Evolutionary conservation across 2,797 vertebrate species (phyloP), one percentile per base, ranked within the genome.

Genomic region (Syngnathus rostellatus): DNA sequence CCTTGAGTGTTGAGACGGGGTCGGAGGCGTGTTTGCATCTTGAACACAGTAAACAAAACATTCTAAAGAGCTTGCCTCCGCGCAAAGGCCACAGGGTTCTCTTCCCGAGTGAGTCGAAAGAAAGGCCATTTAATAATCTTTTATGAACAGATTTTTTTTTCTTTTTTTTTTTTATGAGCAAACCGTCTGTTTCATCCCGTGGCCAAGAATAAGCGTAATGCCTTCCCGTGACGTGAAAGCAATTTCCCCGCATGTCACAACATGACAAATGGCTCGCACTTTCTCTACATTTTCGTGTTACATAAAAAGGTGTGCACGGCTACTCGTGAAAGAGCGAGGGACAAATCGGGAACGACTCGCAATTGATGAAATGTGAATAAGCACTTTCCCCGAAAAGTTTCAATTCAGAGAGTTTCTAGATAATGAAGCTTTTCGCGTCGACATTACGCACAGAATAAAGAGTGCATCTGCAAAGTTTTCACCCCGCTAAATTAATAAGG

Each of bases 1-100:
- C 84, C 72, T 75, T 68, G 68, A 77, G 78, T 74, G 60, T 54
- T 58, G 62, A 73, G 70, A 41, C 64, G n/a, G n/a, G 63, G 67
- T 77, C 73, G 74, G 63, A 73, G 73, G 70, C 66, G 74, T 67
- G 73, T 80, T 85, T 83, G 83, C 85, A 78, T 71, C 64, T 48
- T 69, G 69, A 79, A 70, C 58, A n/a, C 19, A 60, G 63, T 63
- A 66, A 79, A 73, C 66, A 74, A 61, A 50, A 58, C 74, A 50
- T 80, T 75, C 68, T 74, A 74, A 73, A 73, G 50, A 72, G 68
- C 64, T 59, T 59, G 65, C 69, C 59, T 45, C 72, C 74, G 72
- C 64, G 66, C 72, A 84, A 84, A 60, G 58, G 38, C 39, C 59
- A 41, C 10, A 5, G 58, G 60, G 5, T 43, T 43, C 60, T 25